These are phyloP conservation scores for Casuarius casuarius DNA, from an alignment of 2,113 vertebrate genomes.

Conservation along the genomic window DNA sequence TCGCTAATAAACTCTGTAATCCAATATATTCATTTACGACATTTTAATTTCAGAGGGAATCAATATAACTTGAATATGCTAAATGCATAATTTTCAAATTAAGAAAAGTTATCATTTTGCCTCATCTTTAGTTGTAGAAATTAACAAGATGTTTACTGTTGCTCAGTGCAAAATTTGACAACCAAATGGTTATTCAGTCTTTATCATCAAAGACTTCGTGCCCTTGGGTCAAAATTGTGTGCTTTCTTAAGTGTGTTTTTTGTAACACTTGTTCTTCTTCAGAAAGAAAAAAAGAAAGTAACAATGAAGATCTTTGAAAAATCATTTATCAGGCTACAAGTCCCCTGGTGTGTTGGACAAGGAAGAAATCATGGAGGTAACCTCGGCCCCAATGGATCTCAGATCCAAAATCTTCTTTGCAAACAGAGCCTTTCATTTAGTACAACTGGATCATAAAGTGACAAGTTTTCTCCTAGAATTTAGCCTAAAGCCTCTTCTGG, in stretches of 20 bases:
- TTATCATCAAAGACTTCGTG: slow-evolving; percentile 43
- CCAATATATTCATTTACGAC: neutral
- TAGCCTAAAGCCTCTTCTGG: slow-evolving; percentile 65
- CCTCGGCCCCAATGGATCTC: slow-evolving; percentile 69
- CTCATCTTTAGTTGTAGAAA: neutral
- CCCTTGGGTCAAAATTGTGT: slow-evolving; percentile 45
- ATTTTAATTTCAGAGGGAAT: neutral
- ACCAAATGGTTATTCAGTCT: neutral
- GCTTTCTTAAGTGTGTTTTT: slow-evolving; percentile 61
- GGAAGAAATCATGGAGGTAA: slow-evolving; percentile 64
- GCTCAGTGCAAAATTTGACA: neutral
- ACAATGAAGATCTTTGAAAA: slow-evolving; percentile 68
- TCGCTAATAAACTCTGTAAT: neutral
- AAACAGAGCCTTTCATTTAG: slow-evolving; percentile 75
- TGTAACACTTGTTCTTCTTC: slow-evolving; percentile 51
- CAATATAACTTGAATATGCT: neutral
- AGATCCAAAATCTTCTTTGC: slow-evolving; percentile 77
- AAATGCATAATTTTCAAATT: neutral
- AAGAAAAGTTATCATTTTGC: neutral
- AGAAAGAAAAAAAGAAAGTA: slow-evolving; percentile 34
- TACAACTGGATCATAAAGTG: slow-evolving; percentile 79
- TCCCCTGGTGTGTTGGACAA: slow-evolving; percentile 68
- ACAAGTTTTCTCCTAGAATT: slow-evolving; percentile 73
- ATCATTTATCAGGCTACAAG: slow-evolving; percentile 67
- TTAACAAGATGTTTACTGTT: neutral